A percentile compares a stretch with the other conserved stretches of the same genome.
Conservation (phyloP, 2,888 invertebrate species). For the Phortica magna region DNA sequence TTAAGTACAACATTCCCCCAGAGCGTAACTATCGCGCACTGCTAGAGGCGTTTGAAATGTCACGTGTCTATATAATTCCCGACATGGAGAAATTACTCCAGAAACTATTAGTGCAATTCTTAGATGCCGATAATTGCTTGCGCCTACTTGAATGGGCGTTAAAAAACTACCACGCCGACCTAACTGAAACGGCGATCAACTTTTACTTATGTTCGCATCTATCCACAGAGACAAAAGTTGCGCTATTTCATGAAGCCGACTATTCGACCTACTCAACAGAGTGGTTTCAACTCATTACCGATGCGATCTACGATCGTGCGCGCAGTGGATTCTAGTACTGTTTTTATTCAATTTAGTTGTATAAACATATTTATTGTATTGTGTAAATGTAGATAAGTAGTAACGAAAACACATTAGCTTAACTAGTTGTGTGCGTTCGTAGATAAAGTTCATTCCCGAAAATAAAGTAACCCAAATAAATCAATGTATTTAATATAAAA, state of each 20-base stretch:
- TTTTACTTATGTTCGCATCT: constrained; percentile 75
- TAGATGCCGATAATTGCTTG: constrained; percentile 73
- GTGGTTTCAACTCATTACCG: constrained; percentile 77
- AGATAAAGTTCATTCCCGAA: neutral
- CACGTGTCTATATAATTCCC: constrained; percentile 76
- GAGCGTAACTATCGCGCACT: constrained; percentile 68
- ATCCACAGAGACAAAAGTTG: constrained; percentile 67
- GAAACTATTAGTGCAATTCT: constrained; percentile 65
- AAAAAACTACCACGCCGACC: constrained; percentile 75
- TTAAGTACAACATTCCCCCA: constrained; percentile 63
- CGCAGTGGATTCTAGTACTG: neutral
- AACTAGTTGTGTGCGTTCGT: too few relatives aligned
- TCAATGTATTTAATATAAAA: neutral
- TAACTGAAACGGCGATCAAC: constrained; percentile 76
- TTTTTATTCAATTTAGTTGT: neutral
- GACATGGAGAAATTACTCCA: constrained; percentile 72
- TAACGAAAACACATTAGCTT: too few relatives aligned
- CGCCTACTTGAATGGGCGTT: constrained; percentile 76
- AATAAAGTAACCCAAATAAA: neutral
- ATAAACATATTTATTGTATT: neutral
- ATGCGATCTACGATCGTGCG: constrained; percentile 74
- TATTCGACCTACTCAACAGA: constrained; percentile 74
- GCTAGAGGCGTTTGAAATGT: constrained; percentile 77
- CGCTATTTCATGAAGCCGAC: constrained; percentile 75
- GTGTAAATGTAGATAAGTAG: too few relatives aligned